Evolutionary conservation across 2,888 invertebrate species (phyloP).

Genomic region (Eupithecia inturbata): DNA sequence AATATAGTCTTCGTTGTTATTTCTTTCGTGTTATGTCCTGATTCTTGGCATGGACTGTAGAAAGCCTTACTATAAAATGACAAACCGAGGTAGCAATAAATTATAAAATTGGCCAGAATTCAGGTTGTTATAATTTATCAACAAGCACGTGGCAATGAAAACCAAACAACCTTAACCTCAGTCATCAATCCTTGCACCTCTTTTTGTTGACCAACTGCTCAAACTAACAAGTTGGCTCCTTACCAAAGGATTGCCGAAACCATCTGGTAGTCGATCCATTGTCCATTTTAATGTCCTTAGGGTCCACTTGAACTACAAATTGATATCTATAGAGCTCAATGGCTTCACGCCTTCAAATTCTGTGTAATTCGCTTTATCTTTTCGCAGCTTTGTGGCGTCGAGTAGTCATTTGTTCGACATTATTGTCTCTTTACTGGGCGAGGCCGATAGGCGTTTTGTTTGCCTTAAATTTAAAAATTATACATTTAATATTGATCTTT

Average conservation of each 20-base stretch:
- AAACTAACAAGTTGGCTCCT: slow-evolving; percentile 7
- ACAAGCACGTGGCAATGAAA: slow-evolving; percentile 6
- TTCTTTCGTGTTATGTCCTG: not conserved
- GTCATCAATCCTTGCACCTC: slow-evolving; percentile 1
- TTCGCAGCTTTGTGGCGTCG: slow-evolving; percentile 71
- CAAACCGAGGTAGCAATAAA: not conserved
- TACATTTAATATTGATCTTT: not conserved
- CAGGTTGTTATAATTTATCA: not conserved
- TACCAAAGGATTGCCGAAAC: slow-evolving; percentile 46
- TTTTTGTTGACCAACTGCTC: slow-evolving; percentile 1
- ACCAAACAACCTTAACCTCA: not conserved
- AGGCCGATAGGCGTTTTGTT: slow-evolving; percentile 74
- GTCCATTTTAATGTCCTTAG: slow-evolving; percentile 72
- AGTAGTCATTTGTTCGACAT: slow-evolving; percentile 78
- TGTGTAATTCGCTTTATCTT: slow-evolving; percentile 81
- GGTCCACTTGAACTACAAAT: slow-evolving; percentile 76
- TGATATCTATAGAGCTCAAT: slow-evolving; percentile 77
- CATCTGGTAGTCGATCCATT: slow-evolving; percentile 73
- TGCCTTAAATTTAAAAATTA: slow-evolving; percentile 63
- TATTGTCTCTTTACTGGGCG: slow-evolving; percentile 74
- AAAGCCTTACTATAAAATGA: not conserved
- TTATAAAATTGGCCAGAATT: not conserved
- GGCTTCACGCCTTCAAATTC: slow-evolving; percentile 75
- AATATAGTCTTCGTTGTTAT: no score
- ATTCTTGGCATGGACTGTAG: not conserved